Conservation (phyloP, 2,113 vertebrate genomes). For the Pipa parva region DNA sequence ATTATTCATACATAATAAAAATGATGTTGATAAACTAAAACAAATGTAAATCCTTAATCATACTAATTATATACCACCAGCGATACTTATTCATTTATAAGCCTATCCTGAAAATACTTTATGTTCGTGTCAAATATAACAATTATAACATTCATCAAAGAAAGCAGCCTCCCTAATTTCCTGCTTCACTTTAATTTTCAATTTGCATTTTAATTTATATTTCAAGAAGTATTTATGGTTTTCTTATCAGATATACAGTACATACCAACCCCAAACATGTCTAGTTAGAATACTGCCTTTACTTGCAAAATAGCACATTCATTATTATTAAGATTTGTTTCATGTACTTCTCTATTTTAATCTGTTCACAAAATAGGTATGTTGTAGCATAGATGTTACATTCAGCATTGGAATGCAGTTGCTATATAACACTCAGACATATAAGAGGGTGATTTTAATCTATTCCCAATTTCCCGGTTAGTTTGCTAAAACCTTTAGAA, state of each 20-base stretch:
- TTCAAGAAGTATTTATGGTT: not conserved
- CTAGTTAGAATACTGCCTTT: too few species aligned
- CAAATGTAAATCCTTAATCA: conserved; percentile 1
- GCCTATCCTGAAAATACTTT: conserved; percentile 6
- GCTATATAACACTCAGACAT: too few species aligned
- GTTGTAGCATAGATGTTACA: too few species aligned
- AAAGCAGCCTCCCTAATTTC: conserved; percentile 4
- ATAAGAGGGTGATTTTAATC: too few species aligned
- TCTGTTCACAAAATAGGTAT: too few species aligned
- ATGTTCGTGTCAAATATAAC: conserved; percentile 22
- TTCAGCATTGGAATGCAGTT: too few species aligned
- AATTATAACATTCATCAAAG: conserved; percentile 36
- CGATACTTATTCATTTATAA: conserved; percentile 12
- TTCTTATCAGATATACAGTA: conserved; percentile 25
- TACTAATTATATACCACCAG: conserved; percentile 4
- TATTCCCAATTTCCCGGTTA: too few species aligned
- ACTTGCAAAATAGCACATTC: too few species aligned
- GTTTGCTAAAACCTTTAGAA: too few species aligned
- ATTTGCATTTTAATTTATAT: conserved; percentile 29
- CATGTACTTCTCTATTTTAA: too few species aligned
- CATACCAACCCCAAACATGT: conserved; percentile 6
- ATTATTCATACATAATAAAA: not conserved
- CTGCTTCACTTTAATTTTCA: conserved; percentile 22
- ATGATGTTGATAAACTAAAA: not conserved
- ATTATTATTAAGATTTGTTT: too few species aligned